phyloP scores from a whole-genome alignment of 2,888 invertebrate genomes.

The Erebia aethiops region DNA sequence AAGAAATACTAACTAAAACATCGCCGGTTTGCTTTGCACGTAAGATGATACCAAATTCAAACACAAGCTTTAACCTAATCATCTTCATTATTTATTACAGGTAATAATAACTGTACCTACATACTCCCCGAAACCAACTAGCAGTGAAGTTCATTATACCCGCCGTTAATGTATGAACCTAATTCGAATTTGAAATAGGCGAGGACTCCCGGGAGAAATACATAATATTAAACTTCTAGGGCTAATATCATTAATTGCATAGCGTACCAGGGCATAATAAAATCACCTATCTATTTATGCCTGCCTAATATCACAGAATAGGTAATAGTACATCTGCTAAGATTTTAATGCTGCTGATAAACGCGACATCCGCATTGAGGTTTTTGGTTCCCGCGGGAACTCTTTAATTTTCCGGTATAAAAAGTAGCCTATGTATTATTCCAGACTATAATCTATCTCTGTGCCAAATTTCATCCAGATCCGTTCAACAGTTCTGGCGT shows the following conservation, averaged over 20 bases:
- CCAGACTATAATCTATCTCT: too few relatives aligned
- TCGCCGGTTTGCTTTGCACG: too few relatives aligned
- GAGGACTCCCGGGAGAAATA: constrained; percentile 19
- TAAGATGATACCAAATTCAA: not conserved
- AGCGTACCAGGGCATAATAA: constrained; percentile 20
- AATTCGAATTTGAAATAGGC: constrained; percentile 26
- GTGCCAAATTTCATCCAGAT: too few relatives aligned
- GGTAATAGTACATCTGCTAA: too few relatives aligned
- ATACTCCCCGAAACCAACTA: not conserved
- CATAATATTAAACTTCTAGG: constrained; percentile 34
- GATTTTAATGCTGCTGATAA: too few relatives aligned
- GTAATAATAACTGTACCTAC: constrained; percentile 15
- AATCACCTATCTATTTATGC: constrained; percentile 11
- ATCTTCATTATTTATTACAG: constrained; percentile 7
- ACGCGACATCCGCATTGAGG: too few relatives aligned
- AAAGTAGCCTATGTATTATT: not conserved
- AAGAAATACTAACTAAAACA: too few relatives aligned
- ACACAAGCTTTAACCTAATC: not conserved
- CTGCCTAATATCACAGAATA: not conserved
- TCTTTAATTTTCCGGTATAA: too few relatives aligned
- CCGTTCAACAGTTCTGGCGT: too few relatives aligned
- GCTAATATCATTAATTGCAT: constrained; percentile 35
- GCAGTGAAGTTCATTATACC: constrained; percentile 15
- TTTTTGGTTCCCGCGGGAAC: too few relatives aligned
- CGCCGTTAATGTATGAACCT: constrained; percentile 21